A percentile compares a stretch with the other conserved stretches of the same genome.
Conservation (phyloP, 2,888 invertebrate genomes). For the Amphipyra tragopoginis region DNA sequence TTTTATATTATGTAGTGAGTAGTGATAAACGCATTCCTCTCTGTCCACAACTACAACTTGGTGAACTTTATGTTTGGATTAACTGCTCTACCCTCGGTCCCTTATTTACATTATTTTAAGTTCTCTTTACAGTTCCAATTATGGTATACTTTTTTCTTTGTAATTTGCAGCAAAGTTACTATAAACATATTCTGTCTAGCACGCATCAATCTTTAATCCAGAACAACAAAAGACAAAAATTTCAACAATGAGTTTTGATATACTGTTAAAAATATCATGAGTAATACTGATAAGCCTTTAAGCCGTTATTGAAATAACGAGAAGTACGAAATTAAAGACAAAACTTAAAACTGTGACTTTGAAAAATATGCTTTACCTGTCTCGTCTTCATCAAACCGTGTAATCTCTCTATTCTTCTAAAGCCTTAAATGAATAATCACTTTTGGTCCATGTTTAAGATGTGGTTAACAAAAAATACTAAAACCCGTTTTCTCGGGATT, state of each 20-base stretch:
- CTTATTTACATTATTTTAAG: too few relatives aligned
- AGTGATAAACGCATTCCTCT: too few relatives aligned
- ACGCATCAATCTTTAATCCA: not conserved
- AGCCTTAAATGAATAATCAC: slow-evolving; percentile 48
- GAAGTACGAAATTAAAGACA: slow-evolving; percentile 6
- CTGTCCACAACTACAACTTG: too few relatives aligned
- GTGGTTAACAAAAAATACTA: slow-evolving; percentile 57
- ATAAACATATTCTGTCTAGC: not conserved
- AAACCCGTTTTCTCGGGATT: slow-evolving; percentile 66
- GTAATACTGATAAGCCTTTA: not conserved
- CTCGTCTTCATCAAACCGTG: slow-evolving; percentile 21
- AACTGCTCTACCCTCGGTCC: too few relatives aligned
- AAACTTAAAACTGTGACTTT: slow-evolving; percentile 20
- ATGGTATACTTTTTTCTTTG: not conserved
- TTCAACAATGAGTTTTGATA: too few relatives aligned
- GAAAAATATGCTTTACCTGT: slow-evolving; percentile 34
- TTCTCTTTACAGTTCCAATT: too few relatives aligned
- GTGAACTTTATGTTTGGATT: too few relatives aligned
- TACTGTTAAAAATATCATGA: not conserved
- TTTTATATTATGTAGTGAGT: too few relatives aligned
- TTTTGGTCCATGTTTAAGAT: slow-evolving; percentile 36
- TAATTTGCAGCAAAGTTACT: not conserved
- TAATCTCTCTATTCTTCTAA: slow-evolving; percentile 41
- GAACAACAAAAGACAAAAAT: not conserved
- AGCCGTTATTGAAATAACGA: slow-evolving; percentile 16